Evolutionary conservation across 2,888 invertebrate species (phyloP).

Genomic region (Nowickia ferox): DNA sequence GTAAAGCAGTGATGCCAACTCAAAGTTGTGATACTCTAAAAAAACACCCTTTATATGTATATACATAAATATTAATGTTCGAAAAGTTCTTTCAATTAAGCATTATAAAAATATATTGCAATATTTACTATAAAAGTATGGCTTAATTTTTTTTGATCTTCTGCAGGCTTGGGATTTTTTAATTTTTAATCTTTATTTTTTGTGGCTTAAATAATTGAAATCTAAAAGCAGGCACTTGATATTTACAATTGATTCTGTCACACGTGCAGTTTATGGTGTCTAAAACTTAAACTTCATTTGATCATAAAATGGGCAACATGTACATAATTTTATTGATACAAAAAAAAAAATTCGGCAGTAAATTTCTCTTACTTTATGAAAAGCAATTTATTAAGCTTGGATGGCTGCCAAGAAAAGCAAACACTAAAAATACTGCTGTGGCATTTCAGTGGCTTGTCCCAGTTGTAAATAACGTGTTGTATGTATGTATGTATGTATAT

Average conservation of each 20-base stretch:
- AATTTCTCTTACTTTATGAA: not conserved
- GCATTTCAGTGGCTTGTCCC: conserved; percentile 6
- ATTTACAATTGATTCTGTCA: not conserved
- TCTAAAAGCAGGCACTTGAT: not conserved
- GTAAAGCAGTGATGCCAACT: no score
- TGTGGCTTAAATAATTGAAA: not conserved
- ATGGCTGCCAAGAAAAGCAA: conserved; percentile 24
- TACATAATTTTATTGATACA: not conserved
- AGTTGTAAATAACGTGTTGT: not conserved
- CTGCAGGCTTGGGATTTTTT: not conserved
- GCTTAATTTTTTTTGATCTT: not conserved
- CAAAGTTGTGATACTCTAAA: no score
- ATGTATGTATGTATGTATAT: not conserved
- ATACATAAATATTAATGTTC: no score
- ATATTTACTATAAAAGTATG: no score
- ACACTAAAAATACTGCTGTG: conserved; percentile 7
- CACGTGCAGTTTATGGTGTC: not conserved
- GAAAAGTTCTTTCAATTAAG: no score
- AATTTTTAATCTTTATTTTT: not conserved
- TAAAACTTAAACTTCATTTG: not conserved
- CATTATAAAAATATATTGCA: no score
- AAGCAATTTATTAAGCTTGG: not conserved
- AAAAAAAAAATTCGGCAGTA: not conserved
- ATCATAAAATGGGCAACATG: conserved; percentile 10
- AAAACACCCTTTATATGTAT: no score